Conservation (phyloP, 1,140 invertebrate species). For the Drosophila sturtevanti region DNA sequence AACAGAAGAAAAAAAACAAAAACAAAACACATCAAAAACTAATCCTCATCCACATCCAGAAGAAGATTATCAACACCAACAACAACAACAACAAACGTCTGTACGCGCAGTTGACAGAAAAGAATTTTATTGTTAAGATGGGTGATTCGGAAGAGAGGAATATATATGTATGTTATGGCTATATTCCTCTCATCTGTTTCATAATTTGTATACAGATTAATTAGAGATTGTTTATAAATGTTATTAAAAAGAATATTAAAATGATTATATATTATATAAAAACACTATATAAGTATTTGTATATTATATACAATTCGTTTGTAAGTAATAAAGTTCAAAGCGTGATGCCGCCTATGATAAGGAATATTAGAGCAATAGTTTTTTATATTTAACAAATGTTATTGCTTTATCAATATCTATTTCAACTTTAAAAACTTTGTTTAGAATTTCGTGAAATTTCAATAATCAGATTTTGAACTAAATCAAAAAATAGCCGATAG, state of each 20-base stretch:
- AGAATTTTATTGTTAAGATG: slow-evolving; percentile 52
- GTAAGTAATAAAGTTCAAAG: slow-evolving; percentile 7
- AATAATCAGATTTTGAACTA: no score
- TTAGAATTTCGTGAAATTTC: no score
- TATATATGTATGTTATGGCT: not conserved
- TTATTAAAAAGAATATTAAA: slow-evolving; percentile 35
- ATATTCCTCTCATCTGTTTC: not conserved
- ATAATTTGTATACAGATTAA: slow-evolving; percentile 48
- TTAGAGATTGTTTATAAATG: slow-evolving; percentile 57
- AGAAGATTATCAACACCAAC: not conserved
- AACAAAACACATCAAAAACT: not conserved
- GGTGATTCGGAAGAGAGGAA: slow-evolving; percentile 9
- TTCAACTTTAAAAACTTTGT: no score
- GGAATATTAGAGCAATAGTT: not conserved
- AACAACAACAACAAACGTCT: not conserved
- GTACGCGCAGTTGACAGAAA: not conserved
- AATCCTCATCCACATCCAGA: not conserved
- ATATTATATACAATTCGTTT: not conserved
- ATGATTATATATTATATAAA: slow-evolving; percentile 39
- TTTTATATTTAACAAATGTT: not conserved
- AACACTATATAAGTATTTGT: not conserved
- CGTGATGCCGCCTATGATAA: not conserved
- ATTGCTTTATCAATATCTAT: no score
- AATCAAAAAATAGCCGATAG: no score
- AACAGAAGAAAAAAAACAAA: not conserved